Conservation (phyloP, 2,797 vertebrate species). For the Sparidentex hasta region DNA sequence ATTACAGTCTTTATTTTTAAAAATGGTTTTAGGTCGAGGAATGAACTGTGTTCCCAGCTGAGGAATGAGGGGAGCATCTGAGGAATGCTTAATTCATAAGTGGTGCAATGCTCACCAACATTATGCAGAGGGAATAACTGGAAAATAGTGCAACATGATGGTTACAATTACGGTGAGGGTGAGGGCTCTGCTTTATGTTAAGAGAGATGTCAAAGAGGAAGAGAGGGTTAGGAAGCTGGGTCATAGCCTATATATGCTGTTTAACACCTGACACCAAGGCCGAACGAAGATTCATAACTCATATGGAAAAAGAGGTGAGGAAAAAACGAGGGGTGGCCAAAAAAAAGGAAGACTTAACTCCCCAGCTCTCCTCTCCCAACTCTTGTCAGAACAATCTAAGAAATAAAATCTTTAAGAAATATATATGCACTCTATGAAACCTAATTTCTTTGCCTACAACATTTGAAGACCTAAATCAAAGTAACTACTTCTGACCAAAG, state of each 20-base stretch:
- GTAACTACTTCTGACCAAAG: constrained; percentile 72
- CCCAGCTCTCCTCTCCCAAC: not conserved
- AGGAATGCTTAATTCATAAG: constrained; percentile 47
- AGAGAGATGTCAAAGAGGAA: constrained; percentile 71
- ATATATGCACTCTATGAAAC: not conserved
- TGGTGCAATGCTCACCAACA: constrained; percentile 46
- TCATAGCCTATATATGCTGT: constrained; percentile 72
- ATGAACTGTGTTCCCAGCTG: constrained; percentile 29
- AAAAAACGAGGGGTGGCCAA: constrained; percentile 19
- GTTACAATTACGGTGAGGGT: constrained; percentile 73
- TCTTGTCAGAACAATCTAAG: constrained; percentile 29
- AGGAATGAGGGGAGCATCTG: constrained; percentile 31
- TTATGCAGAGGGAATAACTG: constrained; percentile 39
- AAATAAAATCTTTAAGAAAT: constrained; percentile 8
- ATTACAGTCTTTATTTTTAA: constrained; percentile 12
- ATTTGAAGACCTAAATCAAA: constrained; percentile 57
- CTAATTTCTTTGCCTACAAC: constrained; percentile 48
- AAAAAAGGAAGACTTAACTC: not conserved
- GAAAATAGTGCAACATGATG: constrained; percentile 56
- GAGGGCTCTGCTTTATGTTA: constrained; percentile 68
- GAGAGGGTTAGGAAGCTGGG: constrained; percentile 70
- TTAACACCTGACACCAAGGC: constrained; percentile 79
- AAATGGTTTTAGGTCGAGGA: constrained; percentile 30
- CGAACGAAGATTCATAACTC: constrained; percentile 60
- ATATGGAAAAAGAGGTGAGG: constrained; percentile 47